Percentiles rank a stretch among this genome's conserved stretches.
These are phyloP conservation scores for Azorinus chamasolen DNA, from an alignment of 2,888 invertebrate species.

Conservation along the genomic window DNA sequence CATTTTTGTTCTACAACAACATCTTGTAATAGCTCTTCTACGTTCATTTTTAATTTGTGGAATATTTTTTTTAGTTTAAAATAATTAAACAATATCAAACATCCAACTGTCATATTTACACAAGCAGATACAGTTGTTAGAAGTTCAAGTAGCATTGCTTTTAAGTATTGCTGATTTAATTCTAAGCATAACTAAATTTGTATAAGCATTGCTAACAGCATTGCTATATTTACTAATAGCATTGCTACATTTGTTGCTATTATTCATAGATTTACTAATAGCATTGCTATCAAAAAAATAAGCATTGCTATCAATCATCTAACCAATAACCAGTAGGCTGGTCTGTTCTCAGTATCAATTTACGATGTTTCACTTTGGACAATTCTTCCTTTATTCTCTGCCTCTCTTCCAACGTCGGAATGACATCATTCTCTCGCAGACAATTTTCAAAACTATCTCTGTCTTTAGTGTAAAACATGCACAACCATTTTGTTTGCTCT, in stretches of 20 bases:
- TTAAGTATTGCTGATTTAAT: conserved; percentile 21
- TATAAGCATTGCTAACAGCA: conserved; percentile 13
- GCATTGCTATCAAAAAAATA: conserved; percentile 14
- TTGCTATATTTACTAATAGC: conserved; percentile 13
- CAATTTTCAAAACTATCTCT: conserved; percentile 57
- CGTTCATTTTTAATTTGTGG: conserved; percentile 42
- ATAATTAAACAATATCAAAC: conserved; percentile 42
- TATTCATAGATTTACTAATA: not conserved
- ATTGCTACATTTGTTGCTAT: conserved; percentile 10
- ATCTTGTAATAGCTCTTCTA: conserved; percentile 36
- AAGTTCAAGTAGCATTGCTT: conserved; percentile 39
- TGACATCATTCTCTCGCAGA: conserved; percentile 62
- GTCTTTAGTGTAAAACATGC: conserved; percentile 52
- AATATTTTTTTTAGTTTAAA: conserved; percentile 40
- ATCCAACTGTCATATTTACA: conserved; percentile 38
- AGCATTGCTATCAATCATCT: conserved; percentile 43
- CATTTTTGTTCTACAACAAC: conserved; percentile 12
- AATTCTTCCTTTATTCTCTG: conserved; percentile 45
- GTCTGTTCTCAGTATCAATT: conserved; percentile 42
- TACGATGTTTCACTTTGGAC: conserved; percentile 41
- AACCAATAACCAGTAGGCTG: conserved; percentile 45
- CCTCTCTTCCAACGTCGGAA: conserved; percentile 41
- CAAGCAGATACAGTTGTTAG: conserved; percentile 28
- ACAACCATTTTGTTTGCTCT: conserved; percentile 54
- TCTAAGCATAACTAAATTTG: conserved; percentile 25